Percentiles rank a stretch among this genome's conserved stretches.
Conservation (phyloP, 2,797 vertebrate species). For the Tragelaphus oryx region DNA sequence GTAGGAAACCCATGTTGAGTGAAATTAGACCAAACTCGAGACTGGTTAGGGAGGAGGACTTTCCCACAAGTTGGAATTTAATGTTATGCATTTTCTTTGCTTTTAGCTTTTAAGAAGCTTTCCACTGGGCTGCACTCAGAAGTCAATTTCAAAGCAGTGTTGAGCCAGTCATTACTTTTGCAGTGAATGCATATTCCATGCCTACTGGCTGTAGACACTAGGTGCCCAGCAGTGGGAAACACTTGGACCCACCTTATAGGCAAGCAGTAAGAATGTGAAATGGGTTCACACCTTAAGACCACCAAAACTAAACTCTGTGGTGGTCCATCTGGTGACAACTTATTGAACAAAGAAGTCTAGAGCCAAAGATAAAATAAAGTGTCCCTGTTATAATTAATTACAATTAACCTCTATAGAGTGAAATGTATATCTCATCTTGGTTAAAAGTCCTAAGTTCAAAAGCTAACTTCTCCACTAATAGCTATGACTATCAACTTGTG, state of each 20-base stretch:
- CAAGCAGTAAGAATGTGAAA: not conserved
- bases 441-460: not conserved
- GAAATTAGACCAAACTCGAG: not conserved
- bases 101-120: not conserved
- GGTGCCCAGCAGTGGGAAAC: not conserved
- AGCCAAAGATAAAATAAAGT: not conserved
- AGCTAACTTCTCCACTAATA: not conserved
- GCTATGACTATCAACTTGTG: not conserved
- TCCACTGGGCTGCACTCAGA: not conserved
- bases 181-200: too few species aligned
- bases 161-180: not conserved
- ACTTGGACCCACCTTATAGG: rapidly evolving
- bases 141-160: not conserved
- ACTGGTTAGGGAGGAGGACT: not conserved
- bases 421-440: not conserved
- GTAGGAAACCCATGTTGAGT: not conserved
- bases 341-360: not conserved
- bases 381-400: not conserved
- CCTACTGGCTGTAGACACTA: not conserved
- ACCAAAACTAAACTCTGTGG: not conserved
- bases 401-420: not conserved
- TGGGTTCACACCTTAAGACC: not conserved
- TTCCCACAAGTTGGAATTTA: not conserved
- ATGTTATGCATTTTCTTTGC: too few species aligned
- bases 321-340: not conserved